Conservation (phyloP, 2,113 vertebrate genomes). For the Ia io region DNA sequence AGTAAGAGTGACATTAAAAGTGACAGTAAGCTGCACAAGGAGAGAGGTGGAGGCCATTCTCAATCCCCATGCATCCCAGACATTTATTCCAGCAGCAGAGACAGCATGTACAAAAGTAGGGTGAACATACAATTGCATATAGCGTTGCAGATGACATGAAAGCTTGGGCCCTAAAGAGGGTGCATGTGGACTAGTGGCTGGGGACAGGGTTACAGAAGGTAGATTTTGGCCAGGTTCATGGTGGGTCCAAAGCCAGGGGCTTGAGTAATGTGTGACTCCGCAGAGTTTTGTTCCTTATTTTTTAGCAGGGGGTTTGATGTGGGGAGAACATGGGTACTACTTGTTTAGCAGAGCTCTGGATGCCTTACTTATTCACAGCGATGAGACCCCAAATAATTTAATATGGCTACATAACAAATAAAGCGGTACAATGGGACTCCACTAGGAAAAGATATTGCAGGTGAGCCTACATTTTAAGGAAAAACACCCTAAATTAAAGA, state of each 20-base stretch:
- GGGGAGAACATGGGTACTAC: background rate
- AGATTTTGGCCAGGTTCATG: background rate
- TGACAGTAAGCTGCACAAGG: background rate
- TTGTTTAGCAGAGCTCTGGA: background rate
- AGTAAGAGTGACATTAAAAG: background rate
- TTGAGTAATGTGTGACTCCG: background rate
- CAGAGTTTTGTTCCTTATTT: background rate
- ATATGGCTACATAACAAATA: background rate
- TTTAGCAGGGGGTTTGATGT: background rate
- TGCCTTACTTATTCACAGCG: background rate
- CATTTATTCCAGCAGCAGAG: background rate
- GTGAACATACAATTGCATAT: rapidly evolving
- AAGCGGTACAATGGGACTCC: background rate
- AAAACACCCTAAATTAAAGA: background rate
- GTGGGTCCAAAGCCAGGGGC: background rate
- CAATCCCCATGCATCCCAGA: background rate
- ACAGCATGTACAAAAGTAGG: background rate
- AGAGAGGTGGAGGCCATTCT: background rate
- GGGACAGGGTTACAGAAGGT: background rate
- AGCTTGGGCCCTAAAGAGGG: background rate
- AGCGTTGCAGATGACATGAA: background rate
- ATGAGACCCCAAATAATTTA: background rate
- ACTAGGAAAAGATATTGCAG: background rate
- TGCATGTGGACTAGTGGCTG: rapidly evolving
- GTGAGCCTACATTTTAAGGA: background rate